Base-by-base conservation (phyloP, 2,113 vertebrate species). In the Galemys pyrenaicus region DNA sequence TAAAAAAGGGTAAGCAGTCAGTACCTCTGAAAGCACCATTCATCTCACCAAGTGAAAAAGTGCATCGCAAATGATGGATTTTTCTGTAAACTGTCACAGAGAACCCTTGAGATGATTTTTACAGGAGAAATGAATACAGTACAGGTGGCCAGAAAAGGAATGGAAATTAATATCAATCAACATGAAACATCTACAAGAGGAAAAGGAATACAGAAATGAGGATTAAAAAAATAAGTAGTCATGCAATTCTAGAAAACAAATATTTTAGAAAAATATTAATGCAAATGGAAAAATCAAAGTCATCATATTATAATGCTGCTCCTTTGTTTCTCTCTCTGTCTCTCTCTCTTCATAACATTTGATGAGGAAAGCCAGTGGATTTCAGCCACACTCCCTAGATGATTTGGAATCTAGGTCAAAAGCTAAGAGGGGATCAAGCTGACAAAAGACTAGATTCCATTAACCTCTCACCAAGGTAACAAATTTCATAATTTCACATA, bases 91-190 rank as follows among this genome's bases (percentile, higher is more conserved):
- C 35, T 65, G 17, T 74, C 78, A 41, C 15, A 64, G 51, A 85
- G 37, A 86, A 86, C 64, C 19, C 37, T 91, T 64, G 74, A 95
- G 56, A 28, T 89, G 35, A 86, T 83, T 91, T 74, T 89, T 74
- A 75, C 26, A 80, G 68, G 44, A 94, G 92, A 95, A 94, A 94
- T 74, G 82, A 93, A 86, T 41, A 64, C 35, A 92, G 17, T 71
- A 37, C 81, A 88, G 60, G 56, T 87, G 54, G 17, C 67, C 81
- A 78, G 56, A 35, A 90, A 87, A 85, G 62, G 17, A 91, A 70
- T 65, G 56, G 44, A 91, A 92, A 71, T 51, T 79, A 73, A 95
- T 32, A 58, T 74, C 79, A 81, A 75, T 94, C 82, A 75, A 32
- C 30, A 75, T 1, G 13, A 95, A 96, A 51, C 58, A 78, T 20